Conservation (phyloP, 2,113 vertebrate genomes). For the Dinomys branickii region DNA sequence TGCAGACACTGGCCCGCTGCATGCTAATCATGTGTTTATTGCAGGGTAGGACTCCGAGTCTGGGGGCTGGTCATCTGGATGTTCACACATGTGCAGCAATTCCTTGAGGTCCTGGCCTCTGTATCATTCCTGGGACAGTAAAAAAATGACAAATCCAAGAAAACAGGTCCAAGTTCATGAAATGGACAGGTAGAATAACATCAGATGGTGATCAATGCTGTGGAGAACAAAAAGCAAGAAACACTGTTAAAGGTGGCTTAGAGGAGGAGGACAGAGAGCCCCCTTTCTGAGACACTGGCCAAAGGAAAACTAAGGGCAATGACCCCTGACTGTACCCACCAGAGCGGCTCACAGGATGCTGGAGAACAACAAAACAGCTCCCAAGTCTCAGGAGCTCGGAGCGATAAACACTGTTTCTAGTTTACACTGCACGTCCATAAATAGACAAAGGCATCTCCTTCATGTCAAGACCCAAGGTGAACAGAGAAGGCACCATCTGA, state of each 20-base stretch:
- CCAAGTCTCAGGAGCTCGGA: neutral
- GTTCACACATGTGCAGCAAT: neutral
- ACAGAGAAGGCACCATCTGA: neutral
- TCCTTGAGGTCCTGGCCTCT: fast-evolving
- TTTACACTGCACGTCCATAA: neutral
- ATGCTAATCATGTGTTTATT: fast-evolving
- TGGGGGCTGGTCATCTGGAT: neutral
- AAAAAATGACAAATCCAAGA: fast-evolving
- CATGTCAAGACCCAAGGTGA: neutral
- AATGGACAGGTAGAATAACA: neutral
- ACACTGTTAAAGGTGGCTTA: fast-evolving
- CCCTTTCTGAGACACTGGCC: fast-evolving
- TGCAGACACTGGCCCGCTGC: no score
- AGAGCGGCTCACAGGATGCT: neutral
- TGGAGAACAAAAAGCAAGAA: neutral
- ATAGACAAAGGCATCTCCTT: neutral
- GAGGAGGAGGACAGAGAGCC: neutral
- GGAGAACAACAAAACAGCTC: no score
- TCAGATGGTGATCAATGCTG: neutral
- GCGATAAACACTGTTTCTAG: neutral
- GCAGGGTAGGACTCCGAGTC: neutral
- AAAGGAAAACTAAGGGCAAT: neutral
- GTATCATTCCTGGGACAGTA: fast-evolving
- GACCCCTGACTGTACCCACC: neutral
- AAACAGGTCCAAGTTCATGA: neutral